Conservation (phyloP, 2,888 invertebrate genomes). For the Gymnosoma rotundatum region DNA sequence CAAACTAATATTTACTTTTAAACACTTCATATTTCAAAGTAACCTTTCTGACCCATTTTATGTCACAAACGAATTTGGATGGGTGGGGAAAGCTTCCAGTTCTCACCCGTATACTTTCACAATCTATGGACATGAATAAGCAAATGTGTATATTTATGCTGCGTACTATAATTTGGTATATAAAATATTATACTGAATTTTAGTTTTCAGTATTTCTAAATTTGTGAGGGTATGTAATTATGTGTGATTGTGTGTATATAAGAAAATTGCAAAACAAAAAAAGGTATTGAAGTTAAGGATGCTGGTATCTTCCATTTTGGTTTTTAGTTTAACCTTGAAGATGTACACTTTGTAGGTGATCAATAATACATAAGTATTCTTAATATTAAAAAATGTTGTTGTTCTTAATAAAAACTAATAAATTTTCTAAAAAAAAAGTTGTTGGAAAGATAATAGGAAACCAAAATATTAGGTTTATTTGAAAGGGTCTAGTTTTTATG, state of each 20-base stretch:
- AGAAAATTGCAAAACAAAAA: background rate
- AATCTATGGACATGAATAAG: background rate
- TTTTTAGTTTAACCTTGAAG: constrained; percentile 38
- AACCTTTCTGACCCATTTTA: constrained; percentile 27
- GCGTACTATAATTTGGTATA: background rate
- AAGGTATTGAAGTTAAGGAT: constrained; percentile 21
- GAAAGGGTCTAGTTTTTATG: too few species aligned
- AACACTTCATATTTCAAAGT: constrained; percentile 6
- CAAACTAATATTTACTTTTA: constrained; percentile 17
- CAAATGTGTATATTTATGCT: background rate
- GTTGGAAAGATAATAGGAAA: too few species aligned
- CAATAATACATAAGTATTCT: constrained; percentile 44
- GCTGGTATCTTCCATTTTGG: constrained; percentile 33
- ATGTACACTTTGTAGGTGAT: constrained; percentile 29
- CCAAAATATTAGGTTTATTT: too few species aligned
- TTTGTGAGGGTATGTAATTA: background rate
- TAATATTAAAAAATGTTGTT: background rate
- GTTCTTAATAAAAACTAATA: background rate
- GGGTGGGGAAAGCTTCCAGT: background rate
- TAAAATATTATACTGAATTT: background rate
- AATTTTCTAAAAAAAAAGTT: background rate
- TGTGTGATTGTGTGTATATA: background rate
- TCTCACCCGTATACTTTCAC: background rate
- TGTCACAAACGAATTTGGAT: background rate
- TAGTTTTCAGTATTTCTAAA: background rate